These are phyloP conservation scores for Leptosomus discolor DNA, from an alignment of 2,113 vertebrate species.

Conservation along the genomic window DNA sequence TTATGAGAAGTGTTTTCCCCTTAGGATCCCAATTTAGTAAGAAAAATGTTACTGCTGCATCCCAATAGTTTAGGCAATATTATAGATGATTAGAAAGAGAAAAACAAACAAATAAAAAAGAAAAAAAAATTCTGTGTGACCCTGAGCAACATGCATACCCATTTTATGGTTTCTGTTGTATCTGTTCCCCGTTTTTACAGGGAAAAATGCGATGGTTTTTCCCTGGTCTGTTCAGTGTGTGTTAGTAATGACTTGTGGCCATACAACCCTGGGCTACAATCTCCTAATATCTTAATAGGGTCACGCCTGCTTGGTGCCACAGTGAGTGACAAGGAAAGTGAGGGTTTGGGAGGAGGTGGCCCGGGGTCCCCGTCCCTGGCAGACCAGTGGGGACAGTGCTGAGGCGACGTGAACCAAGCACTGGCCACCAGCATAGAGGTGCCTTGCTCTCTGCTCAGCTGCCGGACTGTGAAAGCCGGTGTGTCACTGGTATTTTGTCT, in stretches of 20 bases:
- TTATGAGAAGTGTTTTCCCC: neutral
- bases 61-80: neutral
- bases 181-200: neutral
- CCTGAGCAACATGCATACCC: neutral
- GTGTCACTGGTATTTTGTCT: neutral
- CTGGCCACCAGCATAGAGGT: neutral
- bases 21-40: neutral
- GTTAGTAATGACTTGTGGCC: neutral
- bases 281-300: neutral
- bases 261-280: neutral
- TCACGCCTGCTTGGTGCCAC: neutral
- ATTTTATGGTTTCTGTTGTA: neutral
- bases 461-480: accelerated
- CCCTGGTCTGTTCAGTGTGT: neutral
- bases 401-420: neutral
- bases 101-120: neutral
- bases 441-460: neutral
- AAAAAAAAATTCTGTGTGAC: neutral
- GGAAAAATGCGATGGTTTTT: neutral
- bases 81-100: neutral
- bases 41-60: neutral
- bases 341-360: neutral
- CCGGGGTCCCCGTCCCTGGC: neutral
- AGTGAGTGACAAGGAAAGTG: neutral
- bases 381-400: neutral